A percentile compares a stretch with the other conserved stretches of the same genome.
These are phyloP conservation scores for Leptobrachium leishanense DNA, from an alignment of 2,113 vertebrate species.

Conservation along the genomic window DNA sequence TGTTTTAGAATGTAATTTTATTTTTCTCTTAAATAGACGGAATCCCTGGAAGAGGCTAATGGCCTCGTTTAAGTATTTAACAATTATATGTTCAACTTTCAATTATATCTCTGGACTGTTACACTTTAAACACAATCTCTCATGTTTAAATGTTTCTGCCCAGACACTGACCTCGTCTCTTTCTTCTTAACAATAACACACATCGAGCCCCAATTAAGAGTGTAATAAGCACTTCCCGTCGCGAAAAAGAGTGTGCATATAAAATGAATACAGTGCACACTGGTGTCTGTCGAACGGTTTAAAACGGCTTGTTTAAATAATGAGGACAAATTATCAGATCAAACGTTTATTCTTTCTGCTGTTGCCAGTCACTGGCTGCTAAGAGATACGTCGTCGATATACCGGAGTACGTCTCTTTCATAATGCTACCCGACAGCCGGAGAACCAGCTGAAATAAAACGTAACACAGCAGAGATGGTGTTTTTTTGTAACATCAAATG, in stretches of 20 bases:
- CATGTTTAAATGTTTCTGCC: background rate
- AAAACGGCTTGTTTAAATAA: too few relatives aligned
- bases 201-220: background rate
- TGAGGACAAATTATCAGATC: too few relatives aligned
- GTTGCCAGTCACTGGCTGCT: too few relatives aligned
- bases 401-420: too few relatives aligned
- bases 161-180: background rate
- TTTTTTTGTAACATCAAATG: too few relatives aligned
- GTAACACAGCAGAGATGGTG: too few relatives aligned
- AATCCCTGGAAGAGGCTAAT: background rate
- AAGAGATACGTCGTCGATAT: too few relatives aligned
- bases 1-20: background rate
- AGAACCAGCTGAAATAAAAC: too few relatives aligned
- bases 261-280: too few relatives aligned
- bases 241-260: background rate
- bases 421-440: too few relatives aligned
- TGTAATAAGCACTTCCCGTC: background rate
- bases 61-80: background rate
- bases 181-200: background rate
- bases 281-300: too few relatives aligned
- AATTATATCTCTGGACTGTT: background rate
- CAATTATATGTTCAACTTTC: background rate
- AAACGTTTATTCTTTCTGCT: too few relatives aligned
- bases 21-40: background rate
- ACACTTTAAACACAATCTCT: background rate